These are phyloP conservation scores for Cyphomyrus plagiostoma DNA, from an alignment of 2,113 vertebrate genomes.

Conservation along the genomic window DNA sequence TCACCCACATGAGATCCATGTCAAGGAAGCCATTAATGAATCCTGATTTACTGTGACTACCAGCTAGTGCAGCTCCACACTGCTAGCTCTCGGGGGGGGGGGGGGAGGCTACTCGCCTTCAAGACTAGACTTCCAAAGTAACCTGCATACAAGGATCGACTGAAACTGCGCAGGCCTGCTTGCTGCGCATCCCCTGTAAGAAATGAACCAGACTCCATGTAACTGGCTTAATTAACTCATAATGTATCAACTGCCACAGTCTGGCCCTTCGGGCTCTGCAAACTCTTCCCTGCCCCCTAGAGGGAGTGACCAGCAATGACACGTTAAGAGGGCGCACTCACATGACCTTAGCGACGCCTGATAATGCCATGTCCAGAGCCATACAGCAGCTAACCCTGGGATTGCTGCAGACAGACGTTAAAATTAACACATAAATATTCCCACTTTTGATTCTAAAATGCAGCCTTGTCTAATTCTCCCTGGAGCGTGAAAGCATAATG, in stretches of 20 bases:
- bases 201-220: background rate
- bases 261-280: background rate
- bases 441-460: background rate
- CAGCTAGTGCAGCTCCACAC: background rate
- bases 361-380: background rate
- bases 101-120: no score
- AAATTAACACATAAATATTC: slow-evolving; percentile 8
- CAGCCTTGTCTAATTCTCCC: background rate
- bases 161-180: background rate
- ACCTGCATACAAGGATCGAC: background rate
- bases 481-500: background rate
- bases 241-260: background rate
- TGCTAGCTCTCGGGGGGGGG: background rate
- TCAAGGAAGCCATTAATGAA: background rate
- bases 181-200: background rate
- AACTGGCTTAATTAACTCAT: background rate
- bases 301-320: background rate
- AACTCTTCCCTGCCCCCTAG: background rate
- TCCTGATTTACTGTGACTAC: background rate
- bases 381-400: background rate
- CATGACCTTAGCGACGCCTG: background rate
- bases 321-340: background rate
- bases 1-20: background rate
- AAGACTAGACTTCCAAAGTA: background rate
- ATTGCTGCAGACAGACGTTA: background rate